Evolutionary conservation across 1,140 invertebrate species (phyloP).

Genomic region (Listronotus bonariensis): DNA sequence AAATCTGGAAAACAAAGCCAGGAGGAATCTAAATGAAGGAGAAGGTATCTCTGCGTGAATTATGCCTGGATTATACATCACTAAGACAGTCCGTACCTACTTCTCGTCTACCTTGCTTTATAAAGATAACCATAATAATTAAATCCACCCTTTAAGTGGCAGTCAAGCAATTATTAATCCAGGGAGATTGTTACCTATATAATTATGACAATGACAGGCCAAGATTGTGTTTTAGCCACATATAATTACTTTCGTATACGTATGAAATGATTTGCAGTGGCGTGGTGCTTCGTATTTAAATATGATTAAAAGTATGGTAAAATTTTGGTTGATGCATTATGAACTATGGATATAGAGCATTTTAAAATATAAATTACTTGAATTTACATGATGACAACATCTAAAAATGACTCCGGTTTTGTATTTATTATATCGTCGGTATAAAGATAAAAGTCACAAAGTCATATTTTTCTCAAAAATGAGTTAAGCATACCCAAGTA

Average conservation of each 20-base stretch:
- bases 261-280: slow-evolving; percentile 26
- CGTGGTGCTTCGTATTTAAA: not conserved
- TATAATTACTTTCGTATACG: slow-evolving; percentile 25
- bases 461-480: no score
- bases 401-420: no score
- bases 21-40: slow-evolving; percentile 51
- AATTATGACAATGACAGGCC: slow-evolving; percentile 46
- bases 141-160: slow-evolving; percentile 47
- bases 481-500: no score
- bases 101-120: slow-evolving; percentile 52
- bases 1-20: slow-evolving; percentile 55
- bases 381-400: no score
- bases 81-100: slow-evolving; percentile 37
- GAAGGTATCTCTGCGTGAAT: slow-evolving; percentile 50
- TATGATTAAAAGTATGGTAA: no score
- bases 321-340: no score
- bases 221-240: slow-evolving; percentile 27
- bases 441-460: no score
- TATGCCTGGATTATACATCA: slow-evolving; percentile 53
- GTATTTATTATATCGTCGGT: no score
- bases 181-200: slow-evolving; percentile 45
- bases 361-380: no score
- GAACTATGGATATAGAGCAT: no score
- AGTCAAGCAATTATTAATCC: slow-evolving; percentile 36
- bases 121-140: slow-evolving; percentile 56